Evolutionary conservation across 2,888 invertebrate species (phyloP), one percentile per base, ranked within the genome.

Genomic region (Drosophila eohydei): DNA sequence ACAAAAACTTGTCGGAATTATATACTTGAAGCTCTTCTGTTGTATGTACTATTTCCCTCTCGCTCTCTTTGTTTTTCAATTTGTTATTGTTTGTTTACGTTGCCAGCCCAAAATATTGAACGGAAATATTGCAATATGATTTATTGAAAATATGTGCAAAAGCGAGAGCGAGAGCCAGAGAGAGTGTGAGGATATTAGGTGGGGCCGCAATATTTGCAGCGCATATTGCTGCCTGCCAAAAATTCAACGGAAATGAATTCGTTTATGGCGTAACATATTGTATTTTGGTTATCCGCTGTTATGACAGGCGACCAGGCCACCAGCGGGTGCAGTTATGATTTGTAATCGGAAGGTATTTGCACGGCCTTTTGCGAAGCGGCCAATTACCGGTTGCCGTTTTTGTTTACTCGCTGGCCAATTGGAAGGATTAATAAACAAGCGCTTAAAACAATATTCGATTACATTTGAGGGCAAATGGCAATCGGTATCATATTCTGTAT

Each of bases 101-200:
- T 58, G 82, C 73, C 73, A 74, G 71, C 68, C 66, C 73, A 83
- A 86, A 88, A 84, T 88, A 88, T 89, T 89, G 82, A 87, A 84
- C 84, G 84, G 84, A 84, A 84, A 89, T 84, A 87, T 89, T 89
- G 81, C 84, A 87, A 83, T 83, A 83, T 84, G 84, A 84, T 84
- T 84, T 84, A 84, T 89, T 68, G 75, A 54, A 64, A 57, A 59
- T 34, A 46, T 46, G 21, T 38, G 21, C 46, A 67, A 56, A 21
- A 41, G 16, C 1, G 44, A 34, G 46, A 3, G n/a, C 3, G 4
- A n/a, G 34, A 26, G 26, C 3, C 21, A 5, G 52, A 6, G 52
- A 16, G 54, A 55, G 9, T 8, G 12, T 1, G 40, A 54, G 54
- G 30, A 54, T 54, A 54, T 36, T 48, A 52, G 41, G 43, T 12